Conservation (phyloP, 2,113 vertebrate genomes). For the Mus spicilegus region DNA sequence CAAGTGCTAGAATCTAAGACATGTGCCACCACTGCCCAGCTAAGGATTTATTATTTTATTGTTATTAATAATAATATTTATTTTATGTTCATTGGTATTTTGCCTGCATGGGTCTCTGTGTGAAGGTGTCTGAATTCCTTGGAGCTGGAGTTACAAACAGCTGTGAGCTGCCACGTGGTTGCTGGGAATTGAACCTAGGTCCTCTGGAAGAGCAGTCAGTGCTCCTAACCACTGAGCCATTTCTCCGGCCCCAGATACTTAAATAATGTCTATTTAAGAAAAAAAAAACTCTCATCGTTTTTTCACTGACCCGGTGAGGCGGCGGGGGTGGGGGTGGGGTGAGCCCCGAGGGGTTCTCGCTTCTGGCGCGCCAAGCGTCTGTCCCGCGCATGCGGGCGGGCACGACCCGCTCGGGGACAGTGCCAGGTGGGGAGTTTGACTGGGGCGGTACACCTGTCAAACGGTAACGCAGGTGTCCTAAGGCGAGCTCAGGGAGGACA, state of each 20-base stretch:
- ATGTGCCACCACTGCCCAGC: neutral
- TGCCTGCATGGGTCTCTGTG: neutral
- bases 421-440: too few relatives aligned
- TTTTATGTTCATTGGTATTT: neutral
- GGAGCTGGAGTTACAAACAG: neutral
- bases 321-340: too few relatives aligned
- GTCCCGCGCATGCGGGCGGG: too few relatives aligned
- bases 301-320: too few relatives aligned
- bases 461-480: too few relatives aligned
- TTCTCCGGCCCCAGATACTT: neutral
- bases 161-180: neutral
- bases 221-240: neutral
- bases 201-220: neutral
- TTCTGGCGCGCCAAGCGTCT: too few relatives aligned
- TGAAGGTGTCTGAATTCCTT: neutral
- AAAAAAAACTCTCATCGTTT: too few relatives aligned
- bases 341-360: too few relatives aligned
- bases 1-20: neutral
- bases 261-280: neutral
- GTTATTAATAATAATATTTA: neutral
- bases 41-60: neutral
- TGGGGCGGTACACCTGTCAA: too few relatives aligned
- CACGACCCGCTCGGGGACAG: too few relatives aligned
- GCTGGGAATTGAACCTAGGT: neutral
- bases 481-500: too few relatives aligned